These are phyloP conservation scores for Netelia inedita DNA, from an alignment of 2,888 invertebrate genomes.

Conservation along the genomic window DNA sequence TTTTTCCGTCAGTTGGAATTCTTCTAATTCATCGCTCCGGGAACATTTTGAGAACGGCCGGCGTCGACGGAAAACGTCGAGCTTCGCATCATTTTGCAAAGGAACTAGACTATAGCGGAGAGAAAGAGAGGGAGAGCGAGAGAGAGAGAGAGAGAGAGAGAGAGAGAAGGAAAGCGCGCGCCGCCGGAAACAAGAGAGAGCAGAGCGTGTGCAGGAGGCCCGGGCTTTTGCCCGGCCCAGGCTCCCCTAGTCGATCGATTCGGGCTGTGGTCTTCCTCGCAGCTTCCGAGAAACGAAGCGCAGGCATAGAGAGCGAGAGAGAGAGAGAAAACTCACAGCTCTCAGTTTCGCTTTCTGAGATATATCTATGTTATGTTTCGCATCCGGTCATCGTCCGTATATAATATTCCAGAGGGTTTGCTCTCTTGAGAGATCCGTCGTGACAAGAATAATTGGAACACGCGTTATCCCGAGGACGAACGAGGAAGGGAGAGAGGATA, in stretches of 20 bases:
- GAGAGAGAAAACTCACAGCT: slow-evolving; percentile 14
- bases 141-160: background rate
- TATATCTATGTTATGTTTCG: slow-evolving; percentile 5
- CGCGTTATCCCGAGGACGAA: slow-evolving; percentile 52
- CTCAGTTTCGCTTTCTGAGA: slow-evolving; percentile 19
- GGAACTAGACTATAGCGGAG: background rate
- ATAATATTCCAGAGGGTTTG: slow-evolving; percentile 54
- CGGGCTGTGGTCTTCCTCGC: slow-evolving; percentile 56
- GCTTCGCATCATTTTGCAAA: slow-evolving; percentile 15
- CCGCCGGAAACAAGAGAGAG: slow-evolving; percentile 55
- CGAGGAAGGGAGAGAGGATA: slow-evolving; percentile 7
- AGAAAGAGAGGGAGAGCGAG: slow-evolving; percentile 6
- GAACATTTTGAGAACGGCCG: slow-evolving; percentile 28
- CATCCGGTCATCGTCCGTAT: slow-evolving; percentile 60
- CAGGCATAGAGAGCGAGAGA: slow-evolving; percentile 19
- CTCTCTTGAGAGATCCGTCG: slow-evolving; percentile 55
- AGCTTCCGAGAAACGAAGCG: slow-evolving; percentile 48
- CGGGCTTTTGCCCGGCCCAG: slow-evolving; percentile 66
- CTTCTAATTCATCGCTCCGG: slow-evolving; percentile 20
- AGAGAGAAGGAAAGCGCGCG: slow-evolving; percentile 39
- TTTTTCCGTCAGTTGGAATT: background rate
- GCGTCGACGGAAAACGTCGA: slow-evolving; percentile 20
- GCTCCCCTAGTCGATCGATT: slow-evolving; percentile 68
- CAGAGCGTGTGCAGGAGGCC: slow-evolving; percentile 52
- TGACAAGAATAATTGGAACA: slow-evolving; percentile 64